Conservation (phyloP, 1,140 invertebrate species). For the Himalopsyche phryganea region DNA sequence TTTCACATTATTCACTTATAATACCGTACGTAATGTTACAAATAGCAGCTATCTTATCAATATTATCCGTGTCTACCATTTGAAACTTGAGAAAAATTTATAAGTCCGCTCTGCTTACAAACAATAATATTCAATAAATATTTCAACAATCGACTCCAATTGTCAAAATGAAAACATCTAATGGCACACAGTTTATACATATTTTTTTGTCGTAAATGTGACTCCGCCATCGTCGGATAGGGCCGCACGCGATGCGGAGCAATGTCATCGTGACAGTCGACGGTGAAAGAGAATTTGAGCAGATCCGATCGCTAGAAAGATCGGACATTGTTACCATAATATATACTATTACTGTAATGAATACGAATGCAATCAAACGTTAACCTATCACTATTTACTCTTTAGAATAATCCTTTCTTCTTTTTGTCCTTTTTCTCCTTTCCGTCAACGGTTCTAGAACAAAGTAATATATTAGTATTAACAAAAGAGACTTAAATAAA, state of each 20-base stretch:
- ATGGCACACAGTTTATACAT: slow-evolving; percentile 35
- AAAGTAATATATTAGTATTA: slow-evolving; percentile 23
- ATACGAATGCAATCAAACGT: slow-evolving; percentile 27
- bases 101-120: slow-evolving; percentile 19
- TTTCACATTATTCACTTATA: background rate
- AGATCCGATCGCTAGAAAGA: slow-evolving; percentile 19
- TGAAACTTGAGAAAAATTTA: background rate
- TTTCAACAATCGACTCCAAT: slow-evolving; percentile 1
- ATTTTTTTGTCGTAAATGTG: slow-evolving; percentile 17
- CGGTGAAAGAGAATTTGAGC: slow-evolving; percentile 32
- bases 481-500: too few relatives aligned
- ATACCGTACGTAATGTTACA: background rate
- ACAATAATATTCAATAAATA: slow-evolving; percentile 15
- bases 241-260: background rate
- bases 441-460: slow-evolving; percentile 51
- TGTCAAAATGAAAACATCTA: slow-evolving; percentile 30
- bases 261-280: slow-evolving; percentile 11
- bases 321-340: slow-evolving; percentile 12
- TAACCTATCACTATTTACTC: slow-evolving; percentile 18
- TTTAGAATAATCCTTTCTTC: slow-evolving; percentile 56
- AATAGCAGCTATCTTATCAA: background rate
- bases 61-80: background rate
- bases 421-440: slow-evolving; percentile 56
- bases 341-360: slow-evolving; percentile 30
- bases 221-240: background rate